phyloP scores from a whole-genome alignment of 2,113 vertebrate species.

The Porphyrio hochstetteri region DNA sequence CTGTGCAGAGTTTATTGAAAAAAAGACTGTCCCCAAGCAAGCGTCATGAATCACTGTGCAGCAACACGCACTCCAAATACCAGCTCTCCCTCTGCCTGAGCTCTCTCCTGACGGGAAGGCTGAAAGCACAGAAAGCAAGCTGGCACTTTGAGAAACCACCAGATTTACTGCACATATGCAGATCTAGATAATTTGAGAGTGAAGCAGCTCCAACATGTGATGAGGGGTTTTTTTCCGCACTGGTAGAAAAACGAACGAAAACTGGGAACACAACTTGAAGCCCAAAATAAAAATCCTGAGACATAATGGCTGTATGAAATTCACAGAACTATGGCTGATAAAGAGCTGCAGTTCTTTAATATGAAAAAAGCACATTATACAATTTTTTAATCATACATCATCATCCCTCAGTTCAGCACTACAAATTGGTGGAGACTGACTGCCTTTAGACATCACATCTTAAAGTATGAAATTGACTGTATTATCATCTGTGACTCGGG shows the following conservation, averaged over 20 bases:
- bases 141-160: not conserved
- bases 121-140: not conserved
- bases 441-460: not conserved
- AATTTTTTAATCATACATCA: not conserved
- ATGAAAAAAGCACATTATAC: not conserved
- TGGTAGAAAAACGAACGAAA: not conserved
- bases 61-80: not conserved
- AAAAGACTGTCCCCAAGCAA: not conserved
- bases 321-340: not conserved
- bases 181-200: not conserved
- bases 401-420: not conserved
- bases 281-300: not conserved
- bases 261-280: not conserved
- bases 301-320: not conserved
- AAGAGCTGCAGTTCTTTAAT: not conserved
- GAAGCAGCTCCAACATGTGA: not conserved
- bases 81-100: not conserved
- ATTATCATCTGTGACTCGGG: not conserved
- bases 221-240: not conserved
- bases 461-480: not conserved
- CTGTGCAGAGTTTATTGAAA: not conserved
- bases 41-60: not conserved
- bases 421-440: not conserved
- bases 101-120: fast-evolving
- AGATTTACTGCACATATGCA: not conserved